Conservation (phyloP, 2,797 vertebrate species). For the Lerista edwardsae region DNA sequence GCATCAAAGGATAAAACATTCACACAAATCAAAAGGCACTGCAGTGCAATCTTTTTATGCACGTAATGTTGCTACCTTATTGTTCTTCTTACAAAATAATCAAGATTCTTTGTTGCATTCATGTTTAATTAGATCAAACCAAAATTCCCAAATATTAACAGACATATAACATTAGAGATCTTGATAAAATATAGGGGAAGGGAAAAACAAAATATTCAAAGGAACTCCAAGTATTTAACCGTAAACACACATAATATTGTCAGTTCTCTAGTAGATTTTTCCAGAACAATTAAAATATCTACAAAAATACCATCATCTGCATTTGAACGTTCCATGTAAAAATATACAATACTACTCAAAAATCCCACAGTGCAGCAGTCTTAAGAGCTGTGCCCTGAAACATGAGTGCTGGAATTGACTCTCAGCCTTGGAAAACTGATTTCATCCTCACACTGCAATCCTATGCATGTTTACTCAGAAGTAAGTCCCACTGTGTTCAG, state of each 20-base stretch:
- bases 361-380: neutral
- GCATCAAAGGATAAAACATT: neutral
- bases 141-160: neutral
- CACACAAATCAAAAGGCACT: neutral
- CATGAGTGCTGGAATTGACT: neutral
- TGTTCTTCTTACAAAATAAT: neutral
- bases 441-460: too few species aligned
- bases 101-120: neutral
- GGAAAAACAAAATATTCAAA: neutral
- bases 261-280: neutral
- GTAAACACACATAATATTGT: neutral
- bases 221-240: too few species aligned
- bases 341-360: neutral
- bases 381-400: neutral
- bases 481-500: too few species aligned
- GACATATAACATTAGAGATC: neutral
- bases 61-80: neutral
- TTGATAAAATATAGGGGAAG: neutral
- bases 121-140: neutral
- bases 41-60: neutral
- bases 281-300: neutral
- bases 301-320: neutral
- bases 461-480: too few species aligned
- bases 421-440: neutral
- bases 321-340: neutral